A percentile compares a stretch with the other conserved stretches of the same genome.
These are phyloP conservation scores for Pharmacophagus antenor DNA, from an alignment of 2,888 invertebrate genomes.

Conservation along the genomic window DNA sequence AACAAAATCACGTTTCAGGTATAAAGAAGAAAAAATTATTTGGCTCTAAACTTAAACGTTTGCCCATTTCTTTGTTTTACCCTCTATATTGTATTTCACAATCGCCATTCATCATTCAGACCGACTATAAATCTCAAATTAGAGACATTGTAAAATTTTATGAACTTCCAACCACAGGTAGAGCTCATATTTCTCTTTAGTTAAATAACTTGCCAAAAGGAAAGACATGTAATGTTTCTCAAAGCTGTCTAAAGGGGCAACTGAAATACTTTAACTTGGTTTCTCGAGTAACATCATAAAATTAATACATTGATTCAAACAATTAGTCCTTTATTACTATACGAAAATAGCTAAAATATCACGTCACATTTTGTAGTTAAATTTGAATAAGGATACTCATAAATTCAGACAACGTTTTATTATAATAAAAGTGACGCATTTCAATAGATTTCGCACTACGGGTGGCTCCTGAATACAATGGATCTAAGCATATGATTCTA, in stretches of 20 bases:
- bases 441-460: slow-evolving; percentile 49
- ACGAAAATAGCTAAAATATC: background rate
- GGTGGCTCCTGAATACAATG: slow-evolving; percentile 52
- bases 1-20: slow-evolving; percentile 1
- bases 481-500: slow-evolving; percentile 44
- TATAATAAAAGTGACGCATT: slow-evolving; percentile 20
- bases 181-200: slow-evolving; percentile 53
- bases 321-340: background rate
- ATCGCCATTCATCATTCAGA: slow-evolving; percentile 57
- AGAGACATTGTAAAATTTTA: slow-evolving; percentile 72
- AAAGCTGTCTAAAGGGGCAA: background rate
- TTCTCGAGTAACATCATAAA: background rate
- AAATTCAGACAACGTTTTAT: slow-evolving; percentile 16
- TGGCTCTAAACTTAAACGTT: slow-evolving; percentile 10
- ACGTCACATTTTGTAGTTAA: background rate
- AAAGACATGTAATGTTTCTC: slow-evolving; percentile 31
- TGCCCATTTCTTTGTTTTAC: slow-evolving; percentile 33
- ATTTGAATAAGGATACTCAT: slow-evolving; percentile 13
- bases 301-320: background rate
- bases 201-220: slow-evolving; percentile 35
- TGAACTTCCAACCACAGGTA: slow-evolving; percentile 53
- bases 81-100: slow-evolving; percentile 58
- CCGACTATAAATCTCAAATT: slow-evolving; percentile 63
- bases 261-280: background rate
- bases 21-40: slow-evolving; percentile 5